A percentile compares a stretch with the other conserved stretches of the same genome.
phyloP scores from a whole-genome alignment of 2,113 vertebrate genomes.

The Silurus meridionalis region DNA sequence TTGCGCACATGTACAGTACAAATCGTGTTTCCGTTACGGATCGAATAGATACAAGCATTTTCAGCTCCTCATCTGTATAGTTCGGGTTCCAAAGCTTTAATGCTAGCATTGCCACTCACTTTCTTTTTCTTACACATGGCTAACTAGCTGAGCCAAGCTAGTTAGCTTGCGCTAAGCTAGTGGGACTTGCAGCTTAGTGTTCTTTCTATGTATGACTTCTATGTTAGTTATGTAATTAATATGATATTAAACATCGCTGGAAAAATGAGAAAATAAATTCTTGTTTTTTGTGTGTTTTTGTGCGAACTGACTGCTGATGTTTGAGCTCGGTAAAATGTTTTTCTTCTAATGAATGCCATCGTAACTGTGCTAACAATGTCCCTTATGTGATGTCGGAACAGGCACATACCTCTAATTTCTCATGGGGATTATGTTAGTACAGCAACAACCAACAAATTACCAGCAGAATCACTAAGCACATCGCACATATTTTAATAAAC shows the following conservation, averaged over 20 bases:
- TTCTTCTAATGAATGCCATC: not conserved
- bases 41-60: not conserved
- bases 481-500: not conserved
- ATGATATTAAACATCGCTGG: not conserved
- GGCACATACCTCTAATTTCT: not conserved
- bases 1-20: too few relatives aligned
- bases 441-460: not conserved
- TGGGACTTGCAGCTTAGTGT: not conserved
- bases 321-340: not conserved
- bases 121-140: not conserved
- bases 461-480: not conserved
- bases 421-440: not conserved
- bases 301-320: too few relatives aligned
- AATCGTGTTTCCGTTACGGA: too few relatives aligned
- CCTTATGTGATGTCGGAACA: not conserved
- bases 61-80: not conserved
- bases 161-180: too few relatives aligned
- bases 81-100: not conserved
- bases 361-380: not conserved
- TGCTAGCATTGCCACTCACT: not conserved
- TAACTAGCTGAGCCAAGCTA: not conserved
- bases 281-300: too few relatives aligned
- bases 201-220: not conserved
- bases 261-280: not conserved
- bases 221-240: not conserved